phyloP scores from a whole-genome alignment of 1,140 invertebrate genomes.

The Diachasmimorpha longicaudata region DNA sequence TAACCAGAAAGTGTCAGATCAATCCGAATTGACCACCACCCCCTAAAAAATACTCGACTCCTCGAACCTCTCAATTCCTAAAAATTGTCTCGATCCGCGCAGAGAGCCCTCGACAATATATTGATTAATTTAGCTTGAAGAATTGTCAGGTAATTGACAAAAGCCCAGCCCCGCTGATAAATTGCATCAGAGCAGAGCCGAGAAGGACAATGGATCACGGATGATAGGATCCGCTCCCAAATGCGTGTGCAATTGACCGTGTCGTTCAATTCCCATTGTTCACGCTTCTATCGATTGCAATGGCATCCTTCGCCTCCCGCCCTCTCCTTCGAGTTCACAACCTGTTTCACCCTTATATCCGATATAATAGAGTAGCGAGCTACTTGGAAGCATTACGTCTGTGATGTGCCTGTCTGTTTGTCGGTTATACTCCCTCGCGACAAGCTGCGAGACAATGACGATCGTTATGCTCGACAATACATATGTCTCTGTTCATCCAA shows the following conservation, averaged over 20 bases:
- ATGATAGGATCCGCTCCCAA: conserved; percentile 39
- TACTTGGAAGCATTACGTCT: neutral
- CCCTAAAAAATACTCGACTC: too few species aligned
- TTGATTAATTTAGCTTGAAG: neutral
- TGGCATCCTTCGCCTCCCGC: neutral
- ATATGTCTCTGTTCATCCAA: neutral
- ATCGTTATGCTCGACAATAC: neutral
- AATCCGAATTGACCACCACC: too few species aligned
- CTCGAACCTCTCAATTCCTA: too few species aligned
- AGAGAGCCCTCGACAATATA: neutral
- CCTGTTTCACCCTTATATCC: neutral
- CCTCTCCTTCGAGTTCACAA: neutral
- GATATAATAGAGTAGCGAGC: neutral
- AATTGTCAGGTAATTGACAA: neutral
- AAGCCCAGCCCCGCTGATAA: neutral
- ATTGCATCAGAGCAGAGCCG: neutral
- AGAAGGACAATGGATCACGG: conserved; percentile 34
- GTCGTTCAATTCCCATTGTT: conserved; percentile 37
- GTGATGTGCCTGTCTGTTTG: neutral
- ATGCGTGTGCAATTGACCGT: conserved; percentile 34
- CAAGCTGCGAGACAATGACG: neutral
- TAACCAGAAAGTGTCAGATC: too few species aligned
- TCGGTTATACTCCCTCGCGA: neutral
- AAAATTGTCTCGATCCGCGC: too few species aligned
- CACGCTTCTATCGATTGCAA: conserved; percentile 28